A percentile compares a stretch with the other conserved stretches of the same genome.
phyloP scores from a whole-genome alignment of 2,797 vertebrate species.

The Malurus splendens region DNA sequence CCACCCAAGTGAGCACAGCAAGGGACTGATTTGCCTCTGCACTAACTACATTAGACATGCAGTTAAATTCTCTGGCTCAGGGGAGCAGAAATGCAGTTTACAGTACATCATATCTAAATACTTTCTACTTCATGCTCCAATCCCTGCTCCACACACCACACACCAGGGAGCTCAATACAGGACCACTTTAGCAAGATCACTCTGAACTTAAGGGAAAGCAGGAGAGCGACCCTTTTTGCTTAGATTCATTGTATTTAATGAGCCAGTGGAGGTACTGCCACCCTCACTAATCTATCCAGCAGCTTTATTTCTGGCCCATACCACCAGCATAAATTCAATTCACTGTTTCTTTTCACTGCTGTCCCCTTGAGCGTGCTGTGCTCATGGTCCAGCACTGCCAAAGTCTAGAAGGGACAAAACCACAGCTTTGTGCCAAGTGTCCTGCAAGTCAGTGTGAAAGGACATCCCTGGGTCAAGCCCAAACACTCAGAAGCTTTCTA shows the following conservation, averaged over 20 bases:
- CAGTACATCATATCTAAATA: neutral
- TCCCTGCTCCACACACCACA: neutral
- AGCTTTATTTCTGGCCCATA: neutral
- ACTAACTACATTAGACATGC: neutral
- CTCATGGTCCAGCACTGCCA: neutral
- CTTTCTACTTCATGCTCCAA: neutral
- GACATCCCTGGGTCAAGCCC: neutral
- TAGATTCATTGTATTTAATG: neutral
- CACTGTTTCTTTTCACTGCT: neutral
- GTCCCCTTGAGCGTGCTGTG: neutral
- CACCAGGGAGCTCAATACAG: neutral
- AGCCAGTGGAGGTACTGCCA: neutral
- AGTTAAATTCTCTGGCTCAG: neutral
- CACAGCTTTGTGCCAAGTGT: neutral
- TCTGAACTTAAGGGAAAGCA: neutral
- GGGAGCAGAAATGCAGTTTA: neutral
- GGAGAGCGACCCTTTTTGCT: neutral
- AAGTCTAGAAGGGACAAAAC: neutral
- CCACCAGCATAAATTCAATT: neutral
- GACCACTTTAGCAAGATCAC: neutral
- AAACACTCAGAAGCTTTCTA: neutral
- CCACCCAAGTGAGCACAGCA: neutral
- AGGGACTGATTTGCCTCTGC: neutral
- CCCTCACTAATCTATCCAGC: neutral
- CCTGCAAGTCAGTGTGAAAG: neutral